Evolutionary conservation across 2,888 invertebrate species (phyloP).

Genomic region (Drosophila leonis): DNA sequence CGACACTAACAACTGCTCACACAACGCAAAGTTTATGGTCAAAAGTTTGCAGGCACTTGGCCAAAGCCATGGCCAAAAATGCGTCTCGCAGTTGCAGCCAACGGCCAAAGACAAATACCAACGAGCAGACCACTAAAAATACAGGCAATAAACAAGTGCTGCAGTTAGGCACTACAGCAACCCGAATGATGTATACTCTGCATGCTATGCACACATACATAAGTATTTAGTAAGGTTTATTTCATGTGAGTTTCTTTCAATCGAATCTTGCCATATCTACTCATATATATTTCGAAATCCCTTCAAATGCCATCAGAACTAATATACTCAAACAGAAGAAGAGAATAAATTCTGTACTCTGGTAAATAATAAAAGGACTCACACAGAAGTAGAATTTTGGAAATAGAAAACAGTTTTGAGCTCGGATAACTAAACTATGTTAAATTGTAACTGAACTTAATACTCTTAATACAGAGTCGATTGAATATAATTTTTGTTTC

Average conservation of each 20-base stretch:
- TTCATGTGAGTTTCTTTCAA: background rate
- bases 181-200: constrained; percentile 18
- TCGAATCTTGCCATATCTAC: too few species aligned
- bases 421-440: too few species aligned
- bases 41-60: constrained; percentile 52
- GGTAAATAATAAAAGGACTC: too few species aligned
- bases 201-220: background rate
- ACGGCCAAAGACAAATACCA: constrained; percentile 31
- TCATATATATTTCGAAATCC: too few species aligned
- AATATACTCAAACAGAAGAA: too few species aligned
- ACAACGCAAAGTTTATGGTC: constrained; percentile 57
- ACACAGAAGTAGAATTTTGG: too few species aligned
- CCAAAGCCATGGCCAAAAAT: constrained; percentile 70
- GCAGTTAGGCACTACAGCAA: background rate
- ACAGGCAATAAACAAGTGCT: constrained; percentile 24
- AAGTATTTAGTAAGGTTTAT: background rate
- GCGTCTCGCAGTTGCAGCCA: constrained; percentile 35
- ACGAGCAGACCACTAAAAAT: constrained; percentile 10
- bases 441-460: too few species aligned
- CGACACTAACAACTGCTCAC: constrained; percentile 31
- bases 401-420: too few species aligned
- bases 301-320: too few species aligned
- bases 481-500: too few species aligned
- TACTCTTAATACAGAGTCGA: too few species aligned
- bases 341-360: too few species aligned